Evolutionary conservation across 2,113 vertebrate genomes (phyloP).

Genomic region (Clarias gariepinus): DNA sequence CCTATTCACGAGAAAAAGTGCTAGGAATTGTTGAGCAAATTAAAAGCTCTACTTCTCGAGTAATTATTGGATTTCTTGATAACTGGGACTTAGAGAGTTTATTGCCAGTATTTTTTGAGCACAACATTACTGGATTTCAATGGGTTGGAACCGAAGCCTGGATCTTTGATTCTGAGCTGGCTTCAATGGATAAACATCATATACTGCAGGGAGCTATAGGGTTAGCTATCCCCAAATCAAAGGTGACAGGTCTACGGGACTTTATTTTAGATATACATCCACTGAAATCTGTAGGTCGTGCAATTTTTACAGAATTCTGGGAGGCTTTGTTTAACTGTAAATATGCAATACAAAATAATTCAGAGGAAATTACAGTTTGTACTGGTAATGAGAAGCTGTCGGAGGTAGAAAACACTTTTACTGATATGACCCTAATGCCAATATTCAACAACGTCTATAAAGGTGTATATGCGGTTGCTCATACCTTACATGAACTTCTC

Average conservation of each 20-base stretch:
- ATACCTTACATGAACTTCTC: conserved; percentile 51
- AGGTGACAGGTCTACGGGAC: conserved; percentile 63
- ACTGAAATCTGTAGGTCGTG: conserved; percentile 37
- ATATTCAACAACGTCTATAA: conserved; percentile 57
- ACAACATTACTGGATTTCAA: conserved; percentile 70
- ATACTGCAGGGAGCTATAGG: conserved; percentile 71
- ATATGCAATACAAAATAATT: conserved; percentile 1
- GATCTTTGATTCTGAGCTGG: conserved; percentile 68
- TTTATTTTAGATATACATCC: conserved; percentile 67
- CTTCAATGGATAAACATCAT: conserved; percentile 56
- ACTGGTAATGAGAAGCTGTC: conserved; percentile 51
- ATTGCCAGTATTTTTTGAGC: conserved; percentile 43
- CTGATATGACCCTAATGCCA: conserved; percentile 55
- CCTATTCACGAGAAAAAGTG: conserved; percentile 53
- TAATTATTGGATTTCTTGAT: conserved; percentile 39
- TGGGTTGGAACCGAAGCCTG: conserved; percentile 70
- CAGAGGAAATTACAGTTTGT: conserved; percentile 16
- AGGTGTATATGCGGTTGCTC: conserved; percentile 54
- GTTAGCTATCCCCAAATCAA: conserved; percentile 66
- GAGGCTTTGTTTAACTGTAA: conserved; percentile 54
- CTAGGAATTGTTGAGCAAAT: conserved; percentile 47
- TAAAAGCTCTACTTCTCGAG: conserved; percentile 39
- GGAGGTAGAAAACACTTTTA: conserved; percentile 55
- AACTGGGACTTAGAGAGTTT: conserved; percentile 49
- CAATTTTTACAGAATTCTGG: conserved; percentile 58